phyloP scores from a whole-genome alignment of 2,113 vertebrate species.

The Colinus virginianus region DNA sequence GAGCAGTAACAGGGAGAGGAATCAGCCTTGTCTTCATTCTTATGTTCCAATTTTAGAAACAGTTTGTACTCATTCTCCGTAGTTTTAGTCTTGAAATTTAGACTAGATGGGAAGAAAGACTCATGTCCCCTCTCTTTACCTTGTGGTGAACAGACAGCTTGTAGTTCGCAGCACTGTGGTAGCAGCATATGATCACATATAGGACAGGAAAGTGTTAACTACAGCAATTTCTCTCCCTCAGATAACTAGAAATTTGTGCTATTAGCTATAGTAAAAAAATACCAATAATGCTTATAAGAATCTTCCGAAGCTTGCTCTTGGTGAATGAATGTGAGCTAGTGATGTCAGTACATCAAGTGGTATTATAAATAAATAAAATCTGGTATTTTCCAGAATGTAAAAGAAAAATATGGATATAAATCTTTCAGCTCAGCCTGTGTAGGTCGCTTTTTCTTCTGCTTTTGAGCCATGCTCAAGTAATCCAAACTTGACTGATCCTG shows the following conservation, averaged over 20 bases:
- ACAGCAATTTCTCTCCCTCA: not conserved
- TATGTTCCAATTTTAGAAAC: not conserved
- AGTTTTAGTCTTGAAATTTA: not conserved
- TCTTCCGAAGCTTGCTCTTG: not conserved
- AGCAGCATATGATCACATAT: not conserved
- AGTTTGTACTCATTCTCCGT: not conserved
- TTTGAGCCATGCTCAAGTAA: not conserved
- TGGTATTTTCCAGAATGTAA: not conserved
- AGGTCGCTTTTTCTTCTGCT: slow-evolving; percentile 26
- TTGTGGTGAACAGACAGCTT: not conserved
- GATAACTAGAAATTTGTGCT: not conserved
- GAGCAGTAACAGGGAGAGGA: not conserved
- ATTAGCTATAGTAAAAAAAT: not conserved
- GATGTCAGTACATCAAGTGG: not conserved
- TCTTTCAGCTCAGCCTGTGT: not conserved
- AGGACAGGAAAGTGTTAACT: not conserved
- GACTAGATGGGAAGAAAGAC: not conserved
- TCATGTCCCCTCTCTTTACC: not conserved
- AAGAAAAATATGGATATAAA: not conserved
- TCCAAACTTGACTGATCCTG: slow-evolving; percentile 3
- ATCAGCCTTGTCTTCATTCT: not conserved
- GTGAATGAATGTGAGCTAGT: not conserved
- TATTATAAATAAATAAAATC: not conserved
- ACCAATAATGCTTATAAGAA: not conserved
- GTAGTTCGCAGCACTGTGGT: not conserved